These are phyloP conservation scores for Andricus curvator DNA, from an alignment of 2,888 invertebrate genomes.

Conservation along the genomic window DNA sequence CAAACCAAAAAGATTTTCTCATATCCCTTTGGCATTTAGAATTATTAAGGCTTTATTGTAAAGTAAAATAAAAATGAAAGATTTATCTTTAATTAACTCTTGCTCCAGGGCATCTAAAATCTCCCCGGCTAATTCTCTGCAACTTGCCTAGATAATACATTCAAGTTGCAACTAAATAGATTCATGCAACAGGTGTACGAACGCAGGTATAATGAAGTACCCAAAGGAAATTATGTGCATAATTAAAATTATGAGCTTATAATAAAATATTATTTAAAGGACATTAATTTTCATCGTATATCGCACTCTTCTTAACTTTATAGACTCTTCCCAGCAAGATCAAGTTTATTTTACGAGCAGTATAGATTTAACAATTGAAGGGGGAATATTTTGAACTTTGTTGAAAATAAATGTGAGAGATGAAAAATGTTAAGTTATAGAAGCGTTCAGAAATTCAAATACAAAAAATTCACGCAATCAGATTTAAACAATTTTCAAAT, in stretches of 20 bases:
- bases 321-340: not conserved
- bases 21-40: not conserved
- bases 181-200: conserved; percentile 35
- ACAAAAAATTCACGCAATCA: too few relatives aligned
- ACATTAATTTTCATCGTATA: conserved; percentile 14
- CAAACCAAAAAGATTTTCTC: not conserved
- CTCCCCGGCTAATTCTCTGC: conserved; percentile 19
- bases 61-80: conserved; percentile 16
- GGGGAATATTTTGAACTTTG: not conserved
- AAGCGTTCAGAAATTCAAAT: too few relatives aligned
- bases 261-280: conserved; percentile 32
- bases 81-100: conserved; percentile 19
- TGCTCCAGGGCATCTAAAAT: conserved; percentile 32
- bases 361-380: not conserved
- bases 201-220: conserved; percentile 36
- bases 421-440: not conserved
- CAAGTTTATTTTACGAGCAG: not conserved
- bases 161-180: conserved; percentile 31
- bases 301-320: conserved; percentile 20
- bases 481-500: too few relatives aligned
- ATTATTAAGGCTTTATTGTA: conserved; percentile 10
- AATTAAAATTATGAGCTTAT: conserved; percentile 33
- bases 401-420: not conserved
- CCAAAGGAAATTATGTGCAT: conserved; percentile 9
- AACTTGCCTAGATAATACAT: conserved; percentile 26